These are phyloP conservation scores for Sciurus carolinensis DNA, from an alignment of 2,797 vertebrate genomes.

Conservation along the genomic window DNA sequence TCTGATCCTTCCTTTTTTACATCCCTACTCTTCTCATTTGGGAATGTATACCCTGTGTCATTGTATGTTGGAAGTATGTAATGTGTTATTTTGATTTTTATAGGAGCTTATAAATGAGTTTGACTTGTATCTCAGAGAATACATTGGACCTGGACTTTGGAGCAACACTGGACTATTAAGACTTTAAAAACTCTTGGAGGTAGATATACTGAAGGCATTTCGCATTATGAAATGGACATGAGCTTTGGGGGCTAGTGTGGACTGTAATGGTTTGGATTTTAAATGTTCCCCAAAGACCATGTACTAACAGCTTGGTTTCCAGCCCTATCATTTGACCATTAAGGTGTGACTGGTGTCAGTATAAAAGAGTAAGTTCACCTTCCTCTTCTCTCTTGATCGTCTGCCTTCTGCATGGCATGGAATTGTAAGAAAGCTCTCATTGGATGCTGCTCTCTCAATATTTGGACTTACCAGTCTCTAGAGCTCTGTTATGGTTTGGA, in stretches of 20 bases:
- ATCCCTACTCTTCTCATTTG: not conserved
- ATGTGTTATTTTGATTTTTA: not conserved
- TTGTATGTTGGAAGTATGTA: not conserved
- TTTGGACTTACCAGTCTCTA: not conserved
- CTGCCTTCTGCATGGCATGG: no score
- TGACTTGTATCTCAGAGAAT: not conserved
- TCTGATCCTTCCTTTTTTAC: not conserved
- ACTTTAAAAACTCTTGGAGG: not conserved
- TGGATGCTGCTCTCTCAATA: not conserved
- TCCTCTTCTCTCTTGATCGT: not conserved
- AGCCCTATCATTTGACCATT: not conserved
- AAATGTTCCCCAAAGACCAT: not conserved
- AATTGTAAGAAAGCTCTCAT: not conserved
- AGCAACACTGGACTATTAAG: not conserved
- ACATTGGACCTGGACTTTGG: not conserved
- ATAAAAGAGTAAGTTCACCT: not conserved
- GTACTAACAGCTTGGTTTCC: not conserved
- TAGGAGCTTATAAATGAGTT: not conserved
- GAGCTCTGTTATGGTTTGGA: not conserved
- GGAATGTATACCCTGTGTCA: not conserved
- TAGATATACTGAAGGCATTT: not conserved
- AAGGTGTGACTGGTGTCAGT: no score
- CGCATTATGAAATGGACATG: not conserved
- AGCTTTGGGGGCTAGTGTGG: not conserved
- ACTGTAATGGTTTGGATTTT: not conserved